These are phyloP conservation scores for Leucophenga maculata DNA, from an alignment of 2,888 invertebrate species.

Conservation along the genomic window DNA sequence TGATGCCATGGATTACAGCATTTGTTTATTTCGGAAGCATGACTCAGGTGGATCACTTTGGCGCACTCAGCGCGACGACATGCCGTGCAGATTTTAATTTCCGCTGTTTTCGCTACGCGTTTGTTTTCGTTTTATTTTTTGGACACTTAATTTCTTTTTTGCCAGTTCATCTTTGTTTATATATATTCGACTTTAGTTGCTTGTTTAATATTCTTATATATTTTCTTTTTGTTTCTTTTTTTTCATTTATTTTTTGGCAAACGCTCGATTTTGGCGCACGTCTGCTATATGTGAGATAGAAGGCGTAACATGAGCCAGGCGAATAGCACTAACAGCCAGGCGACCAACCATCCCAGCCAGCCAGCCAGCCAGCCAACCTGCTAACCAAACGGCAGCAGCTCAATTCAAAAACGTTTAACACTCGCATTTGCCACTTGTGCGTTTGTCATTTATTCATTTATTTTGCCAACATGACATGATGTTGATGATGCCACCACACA, in stretches of 20 bases:
- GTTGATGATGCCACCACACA: slow-evolving; percentile 3
- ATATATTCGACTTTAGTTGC: neutral
- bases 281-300: slow-evolving; percentile 39
- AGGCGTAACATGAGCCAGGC: neutral
- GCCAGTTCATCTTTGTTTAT: slow-evolving; percentile 19
- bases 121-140: slow-evolving; percentile 26
- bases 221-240: slow-evolving; percentile 6
- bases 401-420: slow-evolving; percentile 68
- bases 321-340: neutral
- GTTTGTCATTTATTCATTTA: slow-evolving; percentile 46
- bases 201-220: neutral
- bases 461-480: slow-evolving; percentile 13
- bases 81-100: slow-evolving; percentile 31
- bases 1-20: neutral
- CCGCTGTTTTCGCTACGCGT: slow-evolving; percentile 19
- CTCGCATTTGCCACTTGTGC: slow-evolving; percentile 54
- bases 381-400: slow-evolving; percentile 47
- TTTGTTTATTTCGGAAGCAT: slow-evolving; percentile 38
- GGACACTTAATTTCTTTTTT: neutral
- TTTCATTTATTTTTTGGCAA: slow-evolving; percentile 60
- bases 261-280: slow-evolving; percentile 62
- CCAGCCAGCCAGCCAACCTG: slow-evolving; percentile 23
- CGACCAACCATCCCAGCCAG: neutral
- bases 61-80: neutral
- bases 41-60: slow-evolving; percentile 50